Conservation (phyloP, 2,113 vertebrate genomes). For the Pygoscelis antarcticus region DNA sequence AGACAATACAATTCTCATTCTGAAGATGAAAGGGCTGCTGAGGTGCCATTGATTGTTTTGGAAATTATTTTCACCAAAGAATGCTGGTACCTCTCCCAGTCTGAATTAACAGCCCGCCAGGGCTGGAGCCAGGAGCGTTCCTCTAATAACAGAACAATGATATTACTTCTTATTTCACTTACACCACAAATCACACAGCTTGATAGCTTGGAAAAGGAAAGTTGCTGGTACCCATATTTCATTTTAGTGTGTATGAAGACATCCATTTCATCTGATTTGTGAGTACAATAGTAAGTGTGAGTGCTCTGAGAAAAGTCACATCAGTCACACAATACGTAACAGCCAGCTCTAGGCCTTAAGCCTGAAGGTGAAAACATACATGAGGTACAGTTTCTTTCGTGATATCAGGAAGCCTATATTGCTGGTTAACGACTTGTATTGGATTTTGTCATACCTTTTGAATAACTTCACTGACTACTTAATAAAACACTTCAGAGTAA, state of each 20-base stretch:
- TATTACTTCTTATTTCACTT: constrained; percentile 30
- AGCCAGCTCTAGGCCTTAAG: background rate
- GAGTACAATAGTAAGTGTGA: background rate
- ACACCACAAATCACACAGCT: background rate
- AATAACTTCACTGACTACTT: background rate
- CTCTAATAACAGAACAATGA: background rate
- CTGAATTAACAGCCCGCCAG: background rate
- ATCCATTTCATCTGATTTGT: background rate
- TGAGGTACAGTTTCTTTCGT: background rate
- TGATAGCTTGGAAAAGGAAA: background rate
- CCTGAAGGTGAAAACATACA: background rate
- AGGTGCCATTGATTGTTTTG: constrained; percentile 27
- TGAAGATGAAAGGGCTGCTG: constrained; percentile 16
- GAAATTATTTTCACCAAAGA: constrained; percentile 48
- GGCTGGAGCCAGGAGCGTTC: background rate
- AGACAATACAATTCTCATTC: background rate
- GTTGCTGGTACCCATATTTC: background rate
- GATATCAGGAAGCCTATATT: background rate
- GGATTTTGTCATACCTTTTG: constrained; percentile 4
- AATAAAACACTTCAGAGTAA: constrained; percentile 13
- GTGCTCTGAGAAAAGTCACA: background rate
- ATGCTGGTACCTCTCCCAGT: background rate
- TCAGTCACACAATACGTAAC: background rate
- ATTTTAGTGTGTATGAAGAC: background rate
- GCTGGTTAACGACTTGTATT: background rate